Conservation (phyloP, 1,140 invertebrate species). For the Bombus consobrinus region DNA sequence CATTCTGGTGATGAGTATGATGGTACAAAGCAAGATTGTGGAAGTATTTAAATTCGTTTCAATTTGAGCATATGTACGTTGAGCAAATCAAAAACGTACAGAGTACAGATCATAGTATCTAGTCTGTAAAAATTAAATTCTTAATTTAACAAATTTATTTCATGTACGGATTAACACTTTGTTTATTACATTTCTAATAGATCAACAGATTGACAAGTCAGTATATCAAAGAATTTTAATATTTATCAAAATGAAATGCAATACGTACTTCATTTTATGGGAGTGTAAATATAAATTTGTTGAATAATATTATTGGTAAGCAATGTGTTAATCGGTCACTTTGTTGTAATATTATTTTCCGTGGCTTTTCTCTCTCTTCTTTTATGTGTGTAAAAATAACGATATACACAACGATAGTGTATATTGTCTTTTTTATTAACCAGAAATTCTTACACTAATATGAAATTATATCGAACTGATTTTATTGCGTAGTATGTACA, state of each 20-base stretch:
- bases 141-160: slow-evolving; percentile 51
- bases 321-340: slow-evolving; percentile 4
- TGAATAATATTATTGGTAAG: background rate
- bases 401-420: background rate
- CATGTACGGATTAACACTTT: slow-evolving; percentile 25
- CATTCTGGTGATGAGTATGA: slow-evolving; percentile 26
- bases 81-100: slow-evolving; percentile 26
- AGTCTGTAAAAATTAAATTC: slow-evolving; percentile 61
- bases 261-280: background rate
- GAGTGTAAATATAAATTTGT: slow-evolving; percentile 12
- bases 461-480: background rate
- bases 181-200: slow-evolving; percentile 30
- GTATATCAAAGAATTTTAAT: background rate
- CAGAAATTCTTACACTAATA: slow-evolving; percentile 18
- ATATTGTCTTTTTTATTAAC: slow-evolving; percentile 4
- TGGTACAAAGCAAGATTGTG: slow-evolving; percentile 44
- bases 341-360: slow-evolving; percentile 13
- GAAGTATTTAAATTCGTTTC: slow-evolving; percentile 35
- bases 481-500: background rate
- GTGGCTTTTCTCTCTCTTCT: background rate
- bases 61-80: background rate
- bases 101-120: slow-evolving; percentile 50
- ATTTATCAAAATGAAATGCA: slow-evolving; percentile 20
- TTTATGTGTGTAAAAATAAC: background rate
- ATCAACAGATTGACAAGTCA: slow-evolving; percentile 15